phyloP scores from a whole-genome alignment of 2,888 invertebrate species.

The Drosophila prolongata region DNA sequence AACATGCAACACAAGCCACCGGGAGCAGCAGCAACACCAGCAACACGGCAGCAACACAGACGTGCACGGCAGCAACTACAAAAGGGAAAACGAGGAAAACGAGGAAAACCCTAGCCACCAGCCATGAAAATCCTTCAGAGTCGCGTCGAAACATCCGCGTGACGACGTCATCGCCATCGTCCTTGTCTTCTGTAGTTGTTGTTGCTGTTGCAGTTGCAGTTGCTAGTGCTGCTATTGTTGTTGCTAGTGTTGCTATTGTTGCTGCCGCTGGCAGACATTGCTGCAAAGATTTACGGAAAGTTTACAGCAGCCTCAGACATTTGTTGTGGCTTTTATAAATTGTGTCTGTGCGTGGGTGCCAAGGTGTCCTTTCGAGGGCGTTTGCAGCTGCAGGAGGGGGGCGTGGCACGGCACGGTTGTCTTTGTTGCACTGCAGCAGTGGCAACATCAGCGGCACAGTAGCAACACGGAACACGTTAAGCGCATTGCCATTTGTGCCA shows the following conservation, averaged over 20 bases:
- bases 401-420: conserved; percentile 2
- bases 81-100: conserved; percentile 6
- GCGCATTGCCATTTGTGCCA: conserved; percentile 78
- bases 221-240: conserved; percentile 12
- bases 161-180: conserved; percentile 50
- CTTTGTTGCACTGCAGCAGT: conserved; percentile 66
- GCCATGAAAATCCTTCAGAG: conserved; percentile 71
- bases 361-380: conserved; percentile 57
- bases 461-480: conserved; percentile 74
- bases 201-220: conserved; percentile 49
- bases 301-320: conserved; percentile 79
- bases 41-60: conserved; percentile 42
- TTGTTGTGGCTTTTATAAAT: conserved; percentile 81
- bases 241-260: conserved; percentile 21
- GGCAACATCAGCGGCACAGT: conserved; percentile 49
- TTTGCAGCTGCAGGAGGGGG: neutral
- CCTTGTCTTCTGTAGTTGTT: conserved; percentile 18
- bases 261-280: conserved; percentile 62
- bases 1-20: conserved; percentile 68
- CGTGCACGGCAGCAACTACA: conserved; percentile 34
- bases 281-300: conserved; percentile 76
- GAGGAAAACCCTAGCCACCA: conserved; percentile 14
- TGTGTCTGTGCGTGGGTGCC: conserved; percentile 77
- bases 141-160: conserved; percentile 50
- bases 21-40: conserved; percentile 37